Percentiles rank a stretch among this genome's conserved stretches.
phyloP scores from a whole-genome alignment of 2,797 vertebrate genomes.

The Melanotaenia nigrans region DNA sequence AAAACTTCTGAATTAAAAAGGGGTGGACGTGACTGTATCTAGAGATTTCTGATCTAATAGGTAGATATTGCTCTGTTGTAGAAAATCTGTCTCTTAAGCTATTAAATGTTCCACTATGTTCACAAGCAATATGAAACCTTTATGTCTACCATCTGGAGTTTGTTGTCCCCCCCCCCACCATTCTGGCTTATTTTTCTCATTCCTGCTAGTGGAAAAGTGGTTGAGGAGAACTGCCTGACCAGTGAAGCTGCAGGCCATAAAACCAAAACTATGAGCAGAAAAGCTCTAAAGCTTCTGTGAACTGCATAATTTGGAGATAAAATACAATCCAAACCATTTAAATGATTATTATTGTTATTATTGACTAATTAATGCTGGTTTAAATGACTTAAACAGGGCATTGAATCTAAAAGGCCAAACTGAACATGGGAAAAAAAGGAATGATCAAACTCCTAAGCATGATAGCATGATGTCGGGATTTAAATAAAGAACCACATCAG shows the following conservation, averaged over 20 bases:
- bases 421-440: no score
- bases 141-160: neutral
- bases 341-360: neutral
- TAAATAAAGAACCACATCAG: neutral
- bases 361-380: no score
- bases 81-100: neutral
- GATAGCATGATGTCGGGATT: no score
- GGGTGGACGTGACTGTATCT: neutral
- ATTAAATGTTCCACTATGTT: no score
- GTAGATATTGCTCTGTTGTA: neutral
- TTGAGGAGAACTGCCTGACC: neutral
- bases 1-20: neutral
- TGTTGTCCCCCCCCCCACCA: no score
- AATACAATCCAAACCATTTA: neutral
- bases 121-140: neutral
- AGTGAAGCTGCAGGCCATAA: neutral
- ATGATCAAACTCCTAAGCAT: no score
- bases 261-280: neutral
- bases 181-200: no score
- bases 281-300: neutral
- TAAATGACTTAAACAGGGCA: no score
- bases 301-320: neutral
- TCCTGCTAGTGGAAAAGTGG: neutral
- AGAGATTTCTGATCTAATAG: neutral
- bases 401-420: no score